Evolutionary conservation across 2,797 vertebrate genomes (phyloP), one percentile per base, ranked within the genome.

Genomic region (Clarias platycephalus): DNA sequence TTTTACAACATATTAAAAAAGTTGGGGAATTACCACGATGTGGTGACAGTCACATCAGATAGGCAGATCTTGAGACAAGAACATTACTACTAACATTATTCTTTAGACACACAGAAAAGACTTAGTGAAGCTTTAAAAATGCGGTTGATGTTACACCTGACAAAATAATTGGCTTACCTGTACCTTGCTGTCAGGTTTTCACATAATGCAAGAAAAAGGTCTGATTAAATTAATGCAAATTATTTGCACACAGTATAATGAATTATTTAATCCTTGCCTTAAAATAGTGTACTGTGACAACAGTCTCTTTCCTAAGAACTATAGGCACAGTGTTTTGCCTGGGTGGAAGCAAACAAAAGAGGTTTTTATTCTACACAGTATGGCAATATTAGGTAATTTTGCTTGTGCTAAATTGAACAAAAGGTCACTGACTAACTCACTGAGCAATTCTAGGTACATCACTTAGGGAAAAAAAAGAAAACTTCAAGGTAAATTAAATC

Each of bases 351-450:
- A 85, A 60, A 81, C 60, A 85, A 77, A 68, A 20, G 49, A 82
- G 70, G 18, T 26, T 37, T 76, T 85, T 13, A 60, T 82, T 68
- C 72, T n/a, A 26, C 49, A 22, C 28, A 44, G 55, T 10, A 74
- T 18, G 9, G 64, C 77, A 80, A 72, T 64, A 63, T 63, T 63
- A 55, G 18, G 22, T 37, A 34, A 79, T 55, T 22, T 37, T 79
- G 66, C 60, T 74, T 60, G 7, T 77, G 40, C 8, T 67, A 76
- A 58, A 62, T 28, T 55, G 22, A 34, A 80, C 37, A 85, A 66
- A 75, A 34, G 55, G 53, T 58, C 70, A 85, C 49, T 81, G 40
- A 58, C 24, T 55, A 57, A 26, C 1, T 55, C 44, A 24, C 49
- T 81, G 26, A 81, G 26, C 49, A 81, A 22, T 26, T 74, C 28